Conservation (phyloP, 2,797 vertebrate genomes). For the Euthynnus affinis region DNA sequence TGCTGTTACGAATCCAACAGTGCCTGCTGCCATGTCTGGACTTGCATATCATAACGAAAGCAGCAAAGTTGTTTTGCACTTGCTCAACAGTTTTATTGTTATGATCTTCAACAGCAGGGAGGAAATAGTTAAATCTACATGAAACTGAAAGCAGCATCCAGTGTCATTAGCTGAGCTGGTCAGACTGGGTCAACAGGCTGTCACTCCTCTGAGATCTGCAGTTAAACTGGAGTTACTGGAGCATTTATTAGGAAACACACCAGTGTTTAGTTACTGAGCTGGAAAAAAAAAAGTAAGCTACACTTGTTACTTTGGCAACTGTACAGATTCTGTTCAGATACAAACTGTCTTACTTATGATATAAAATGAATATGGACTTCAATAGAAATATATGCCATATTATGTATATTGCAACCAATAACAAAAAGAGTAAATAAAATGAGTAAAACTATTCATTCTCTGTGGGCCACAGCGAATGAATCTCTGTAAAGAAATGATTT, state of each 20-base stretch:
- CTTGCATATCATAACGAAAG: not conserved
- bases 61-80: not conserved
- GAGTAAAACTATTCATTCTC: not conserved
- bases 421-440: not conserved
- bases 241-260: not conserved
- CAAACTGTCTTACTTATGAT: not conserved
- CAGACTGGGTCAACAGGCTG: constrained; percentile 14
- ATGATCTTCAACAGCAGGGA: not conserved
- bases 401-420: not conserved
- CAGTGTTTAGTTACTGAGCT: not conserved
- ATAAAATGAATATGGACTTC: not conserved
- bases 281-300: not conserved
- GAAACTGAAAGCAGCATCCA: not conserved
- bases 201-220: not conserved
- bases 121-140: constrained; percentile 8
- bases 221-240: constrained; percentile 8
- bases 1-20: not conserved
- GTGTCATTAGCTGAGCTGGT: constrained; percentile 16
- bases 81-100: not conserved
- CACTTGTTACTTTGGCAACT: not conserved
- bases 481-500: not conserved
- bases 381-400: not conserved
- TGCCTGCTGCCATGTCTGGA: not conserved
- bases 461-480: not conserved
- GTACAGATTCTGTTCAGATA: not conserved